Conservation (phyloP, 2,113 vertebrate species). For the Salvator merianae region DNA sequence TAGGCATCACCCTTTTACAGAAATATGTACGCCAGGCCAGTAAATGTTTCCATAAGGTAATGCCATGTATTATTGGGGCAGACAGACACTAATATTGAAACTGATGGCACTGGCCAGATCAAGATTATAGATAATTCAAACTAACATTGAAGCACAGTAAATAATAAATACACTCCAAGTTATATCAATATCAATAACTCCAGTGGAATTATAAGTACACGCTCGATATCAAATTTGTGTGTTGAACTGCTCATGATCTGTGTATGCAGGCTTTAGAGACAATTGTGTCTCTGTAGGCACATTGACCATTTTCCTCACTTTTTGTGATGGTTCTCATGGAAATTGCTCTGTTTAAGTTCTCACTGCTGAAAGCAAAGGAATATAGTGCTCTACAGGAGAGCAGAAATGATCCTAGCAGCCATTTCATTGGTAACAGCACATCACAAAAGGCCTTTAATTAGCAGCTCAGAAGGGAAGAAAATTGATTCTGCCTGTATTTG, state of each 20-base stretch:
- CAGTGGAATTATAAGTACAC: not conserved
- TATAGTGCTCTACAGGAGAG: slow-evolving; percentile 32
- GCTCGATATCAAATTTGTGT: not conserved
- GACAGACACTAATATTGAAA: not conserved
- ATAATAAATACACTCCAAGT: not conserved
- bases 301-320: slow-evolving; percentile 9
- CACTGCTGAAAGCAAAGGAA: not conserved
- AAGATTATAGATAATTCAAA: not conserved
- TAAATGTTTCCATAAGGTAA: not conserved
- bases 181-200: too few relatives aligned
- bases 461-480: slow-evolving; percentile 62
- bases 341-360: slow-evolving; percentile 9
- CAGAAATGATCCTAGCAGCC: slow-evolving; percentile 55
- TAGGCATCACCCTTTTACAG: not conserved
- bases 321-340: slow-evolving; percentile 26
- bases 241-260: not conserved
- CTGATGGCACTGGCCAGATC: not conserved
- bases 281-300: not conserved
- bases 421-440: slow-evolving; percentile 58
- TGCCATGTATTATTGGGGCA: not conserved
- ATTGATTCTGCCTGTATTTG: slow-evolving; percentile 71
- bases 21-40: not conserved
- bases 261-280: not conserved
- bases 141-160: not conserved
- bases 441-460: slow-evolving; percentile 68